These are phyloP conservation scores for Synaphobranchus kaupii DNA, from an alignment of 2,797 vertebrate genomes.

Conservation along the genomic window DNA sequence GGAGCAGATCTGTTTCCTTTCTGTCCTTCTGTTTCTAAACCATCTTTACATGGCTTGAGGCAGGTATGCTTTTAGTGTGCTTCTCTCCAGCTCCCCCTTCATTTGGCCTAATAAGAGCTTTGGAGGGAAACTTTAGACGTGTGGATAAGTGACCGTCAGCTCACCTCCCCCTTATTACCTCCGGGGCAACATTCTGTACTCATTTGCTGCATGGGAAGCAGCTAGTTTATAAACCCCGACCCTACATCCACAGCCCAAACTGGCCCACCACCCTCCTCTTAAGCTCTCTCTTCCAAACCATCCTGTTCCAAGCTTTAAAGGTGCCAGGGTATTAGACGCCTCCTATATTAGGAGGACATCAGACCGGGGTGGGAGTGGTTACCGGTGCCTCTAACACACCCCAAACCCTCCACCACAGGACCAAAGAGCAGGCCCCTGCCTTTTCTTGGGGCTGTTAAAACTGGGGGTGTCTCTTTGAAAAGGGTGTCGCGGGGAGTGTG, in stretches of 20 bases:
- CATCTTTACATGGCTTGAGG: background rate
- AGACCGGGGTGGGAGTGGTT: slow-evolving; percentile 20
- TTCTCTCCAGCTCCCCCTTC: background rate
- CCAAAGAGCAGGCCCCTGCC: slow-evolving; percentile 28
- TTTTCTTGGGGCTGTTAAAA: slow-evolving; percentile 38
- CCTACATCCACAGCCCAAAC: slow-evolving; percentile 4
- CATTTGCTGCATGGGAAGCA: slow-evolving; percentile 48
- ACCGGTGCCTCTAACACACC: background rate
- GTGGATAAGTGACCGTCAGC: slow-evolving; percentile 42
- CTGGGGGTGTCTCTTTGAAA: slow-evolving; percentile 17
- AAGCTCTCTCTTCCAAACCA: slow-evolving; percentile 45
- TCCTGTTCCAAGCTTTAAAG: slow-evolving; percentile 56
- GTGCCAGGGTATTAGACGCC: slow-evolving; percentile 40
- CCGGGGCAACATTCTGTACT: slow-evolving; percentile 39
- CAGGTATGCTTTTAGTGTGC: background rate
- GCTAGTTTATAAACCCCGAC: slow-evolving; percentile 42
- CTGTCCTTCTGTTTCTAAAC: background rate
- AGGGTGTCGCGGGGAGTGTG: slow-evolving; percentile 41
- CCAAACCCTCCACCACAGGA: slow-evolving; percentile 31
- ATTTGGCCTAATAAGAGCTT: background rate
- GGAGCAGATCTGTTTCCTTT: background rate
- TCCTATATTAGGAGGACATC: slow-evolving; percentile 35
- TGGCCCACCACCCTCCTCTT: background rate
- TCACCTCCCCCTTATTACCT: slow-evolving; percentile 47
- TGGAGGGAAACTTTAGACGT: background rate